phyloP scores from a whole-genome alignment of 2,888 invertebrate species.

The Rhorus exstirpatorius region DNA sequence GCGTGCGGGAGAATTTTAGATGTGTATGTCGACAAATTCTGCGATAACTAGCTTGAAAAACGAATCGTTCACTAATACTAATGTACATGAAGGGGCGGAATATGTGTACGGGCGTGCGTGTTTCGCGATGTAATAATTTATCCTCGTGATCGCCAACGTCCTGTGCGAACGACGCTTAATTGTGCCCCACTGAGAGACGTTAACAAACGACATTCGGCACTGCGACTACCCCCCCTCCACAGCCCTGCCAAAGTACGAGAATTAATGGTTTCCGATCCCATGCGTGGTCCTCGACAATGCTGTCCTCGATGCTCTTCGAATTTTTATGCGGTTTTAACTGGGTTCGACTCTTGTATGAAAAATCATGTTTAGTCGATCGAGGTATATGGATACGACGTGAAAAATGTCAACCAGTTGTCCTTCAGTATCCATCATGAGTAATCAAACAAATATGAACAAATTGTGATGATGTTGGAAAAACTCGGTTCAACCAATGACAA shows the following conservation, averaged over 20 bases:
- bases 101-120: constrained; percentile 45
- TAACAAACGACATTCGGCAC: constrained; percentile 71
- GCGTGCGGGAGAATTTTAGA: no score
- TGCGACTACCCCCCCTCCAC: constrained; percentile 42
- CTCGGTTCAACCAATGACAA: background rate
- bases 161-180: constrained; percentile 71
- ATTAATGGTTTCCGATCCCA: constrained; percentile 72
- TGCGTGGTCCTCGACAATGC: constrained; percentile 37
- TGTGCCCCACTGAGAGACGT: constrained; percentile 70
- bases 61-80: constrained; percentile 41
- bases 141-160: constrained; percentile 67
- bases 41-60: constrained; percentile 56
- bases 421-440: background rate
- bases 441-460: background rate
- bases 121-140: constrained; percentile 67
- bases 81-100: constrained; percentile 27
- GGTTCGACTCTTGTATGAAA: constrained; percentile 51
- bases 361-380: constrained; percentile 19
- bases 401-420: constrained; percentile 9
- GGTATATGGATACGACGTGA: background rate
- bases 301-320: constrained; percentile 47
- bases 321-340: constrained; percentile 60
- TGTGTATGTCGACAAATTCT: constrained; percentile 39
- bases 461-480: background rate
- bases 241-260: constrained; percentile 65